Evolutionary conservation across 2,113 vertebrate species (phyloP).

Genomic region (Etheostoma spectabile): DNA sequence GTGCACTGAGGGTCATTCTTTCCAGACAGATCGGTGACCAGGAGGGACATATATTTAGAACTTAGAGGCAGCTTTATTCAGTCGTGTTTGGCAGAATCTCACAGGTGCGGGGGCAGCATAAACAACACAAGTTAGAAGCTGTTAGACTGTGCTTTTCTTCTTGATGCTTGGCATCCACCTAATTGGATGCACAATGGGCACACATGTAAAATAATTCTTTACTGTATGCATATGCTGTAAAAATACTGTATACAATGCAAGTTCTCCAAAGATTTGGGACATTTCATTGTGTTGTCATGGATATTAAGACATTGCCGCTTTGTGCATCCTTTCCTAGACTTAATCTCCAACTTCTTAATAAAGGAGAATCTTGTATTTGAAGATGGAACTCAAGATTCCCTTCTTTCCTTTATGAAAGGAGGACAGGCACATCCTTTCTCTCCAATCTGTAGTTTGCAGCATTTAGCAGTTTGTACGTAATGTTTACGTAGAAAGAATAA

Average conservation of each 20-base stretch:
- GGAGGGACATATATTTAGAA: conserved; percentile 77
- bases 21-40: conserved; percentile 70
- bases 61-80: conserved; percentile 74
- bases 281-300: background rate
- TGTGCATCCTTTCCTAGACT: background rate
- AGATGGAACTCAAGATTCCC: background rate
- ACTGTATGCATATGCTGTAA: background rate
- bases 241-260: background rate
- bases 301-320: conserved; percentile 11
- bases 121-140: conserved; percentile 50
- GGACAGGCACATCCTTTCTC: background rate
- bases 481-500: conserved; percentile 4
- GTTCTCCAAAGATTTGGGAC: background rate
- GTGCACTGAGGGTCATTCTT: conserved; percentile 70
- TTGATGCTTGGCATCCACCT: conserved; percentile 36
- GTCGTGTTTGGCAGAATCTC: conserved; percentile 56
- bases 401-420: conserved; percentile 1
- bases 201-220: conserved; percentile 11
- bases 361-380: conserved; percentile 1
- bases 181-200: conserved; percentile 6
- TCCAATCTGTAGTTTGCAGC: background rate
- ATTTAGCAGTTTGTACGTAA: background rate
- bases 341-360: background rate
- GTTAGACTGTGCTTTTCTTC: conserved; percentile 40
- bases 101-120: conserved; percentile 61